Conservation (phyloP, 2,888 invertebrate genomes). For the Campaea margaritaria region DNA sequence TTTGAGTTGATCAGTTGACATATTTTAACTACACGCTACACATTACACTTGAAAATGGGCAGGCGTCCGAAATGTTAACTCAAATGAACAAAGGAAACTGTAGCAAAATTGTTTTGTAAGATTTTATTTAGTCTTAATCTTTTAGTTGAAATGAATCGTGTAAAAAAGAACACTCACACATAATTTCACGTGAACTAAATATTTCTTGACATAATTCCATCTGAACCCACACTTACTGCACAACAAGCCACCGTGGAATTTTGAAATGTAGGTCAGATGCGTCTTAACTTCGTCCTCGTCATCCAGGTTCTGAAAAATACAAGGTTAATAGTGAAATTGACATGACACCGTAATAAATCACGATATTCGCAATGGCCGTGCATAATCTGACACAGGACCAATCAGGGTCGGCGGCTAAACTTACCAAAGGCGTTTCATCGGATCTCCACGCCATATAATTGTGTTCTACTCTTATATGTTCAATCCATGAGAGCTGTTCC, state of each 20-base stretch:
- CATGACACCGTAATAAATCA: not conserved
- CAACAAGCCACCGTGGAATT: constrained; percentile 44
- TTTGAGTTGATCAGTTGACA: too few species aligned
- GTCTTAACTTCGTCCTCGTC: constrained; percentile 45
- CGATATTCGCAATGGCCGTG: not conserved
- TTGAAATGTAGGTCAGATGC: constrained; percentile 50
- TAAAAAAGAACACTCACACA: constrained; percentile 13
- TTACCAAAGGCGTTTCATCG: constrained; percentile 71
- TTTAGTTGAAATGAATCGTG: too few species aligned
- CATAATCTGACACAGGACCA: too few species aligned
- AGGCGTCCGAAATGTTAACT: too few species aligned
- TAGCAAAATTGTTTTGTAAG: too few species aligned
- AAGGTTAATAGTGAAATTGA: not conserved
- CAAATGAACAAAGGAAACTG: too few species aligned
- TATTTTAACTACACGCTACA: too few species aligned
- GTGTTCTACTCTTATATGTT: constrained; percentile 57
- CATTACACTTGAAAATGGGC: too few species aligned
- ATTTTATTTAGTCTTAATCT: too few species aligned
- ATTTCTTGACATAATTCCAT: constrained; percentile 58
- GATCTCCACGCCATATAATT: constrained; percentile 64
- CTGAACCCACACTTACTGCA: constrained; percentile 54
- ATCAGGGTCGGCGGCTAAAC: too few species aligned
- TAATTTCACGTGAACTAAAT: constrained; percentile 43
- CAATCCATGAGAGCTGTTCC: constrained; percentile 47
- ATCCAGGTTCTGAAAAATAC: constrained; percentile 55